Evolutionary conservation across 2,888 invertebrate species (phyloP).

Genomic region (Brachypalpus laphriformis): DNA sequence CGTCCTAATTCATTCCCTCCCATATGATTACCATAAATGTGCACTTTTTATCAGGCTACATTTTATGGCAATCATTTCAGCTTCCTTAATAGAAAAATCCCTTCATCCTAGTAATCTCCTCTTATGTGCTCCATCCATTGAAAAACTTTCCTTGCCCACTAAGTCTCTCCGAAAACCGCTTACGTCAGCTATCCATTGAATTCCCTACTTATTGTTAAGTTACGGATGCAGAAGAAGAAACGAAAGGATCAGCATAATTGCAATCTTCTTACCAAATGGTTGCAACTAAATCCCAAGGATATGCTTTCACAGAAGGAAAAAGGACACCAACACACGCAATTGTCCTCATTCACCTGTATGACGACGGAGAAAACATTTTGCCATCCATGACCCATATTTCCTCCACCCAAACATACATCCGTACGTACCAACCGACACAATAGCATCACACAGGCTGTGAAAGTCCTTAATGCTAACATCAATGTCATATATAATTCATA

Average conservation of each 20-base stretch:
- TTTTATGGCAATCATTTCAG: not conserved
- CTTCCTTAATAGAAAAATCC: not conserved
- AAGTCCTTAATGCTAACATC: constrained; percentile 63
- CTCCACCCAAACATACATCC: not conserved
- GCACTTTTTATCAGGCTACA: no score
- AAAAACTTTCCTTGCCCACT: constrained; percentile 1
- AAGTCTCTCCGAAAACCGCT: constrained; percentile 45
- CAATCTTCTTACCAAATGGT: constrained; percentile 66
- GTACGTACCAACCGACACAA: constrained; percentile 12
- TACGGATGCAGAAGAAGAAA: constrained; percentile 45
- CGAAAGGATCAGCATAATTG: constrained; percentile 66
- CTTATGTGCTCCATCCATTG: constrained; percentile 10
- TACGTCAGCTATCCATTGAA: constrained; percentile 13
- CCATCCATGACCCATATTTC: constrained; percentile 60
- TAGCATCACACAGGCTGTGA: constrained; percentile 29
- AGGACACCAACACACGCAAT: constrained; percentile 30
- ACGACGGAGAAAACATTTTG: not conserved
- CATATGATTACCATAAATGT: not conserved
- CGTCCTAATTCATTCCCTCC: no score
- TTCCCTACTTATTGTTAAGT: constrained; percentile 37
- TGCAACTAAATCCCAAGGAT: constrained; percentile 61
- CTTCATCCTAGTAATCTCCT: constrained; percentile 22
- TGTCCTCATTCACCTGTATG: constrained; percentile 53
- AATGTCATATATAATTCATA: constrained; percentile 73
- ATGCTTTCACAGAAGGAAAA: constrained; percentile 13